Evolutionary conservation across 1,140 invertebrate species (phyloP), one percentile per base, ranked within the genome.

Genomic region (Macrotrachela quadricornifera): DNA sequence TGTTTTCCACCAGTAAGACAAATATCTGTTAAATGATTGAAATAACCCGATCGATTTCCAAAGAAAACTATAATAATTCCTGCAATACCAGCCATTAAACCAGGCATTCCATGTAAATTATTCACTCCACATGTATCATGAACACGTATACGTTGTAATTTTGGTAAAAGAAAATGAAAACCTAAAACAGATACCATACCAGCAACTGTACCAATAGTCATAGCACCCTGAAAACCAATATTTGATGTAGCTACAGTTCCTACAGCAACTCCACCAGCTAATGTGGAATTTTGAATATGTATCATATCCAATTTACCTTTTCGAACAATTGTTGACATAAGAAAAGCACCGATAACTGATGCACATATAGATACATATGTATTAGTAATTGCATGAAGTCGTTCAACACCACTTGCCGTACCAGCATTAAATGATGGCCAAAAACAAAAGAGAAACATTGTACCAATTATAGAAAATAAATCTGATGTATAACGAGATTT

Each of bases 101-200:
- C 87, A 0, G 90, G 88, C 80, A 94, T 85, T 0, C 88, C 90
- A 62, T 95, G 88, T 11, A 95, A 75, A 70, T 94, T 94, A 71
- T 94, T 78, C 0, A 94, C 85, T 3, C 90, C 90, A 64, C 88
- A 94, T 2, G 86, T 91, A 66, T 94, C 88, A 61, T 84, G 79
- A 43, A 92, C 69, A 46, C 78, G 75, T 3, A 83, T 63, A 46
- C 16, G 39, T 46, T 56, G 15, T 14, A 45, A 55, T 18, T 57
- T 62, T 74, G 91, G 86, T 63, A 83, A 81, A 45, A 92, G 64
- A 64, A 77, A 83, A 62, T 75, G 74, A 65, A 85, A 92, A 48
- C 88, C 87, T 37, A 82, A 57, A 11, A 86, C 83, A 46, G 85
- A 91, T 36, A 94, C 59, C 6, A 77, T 57, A 13, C 80, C 88